Conservation (phyloP, 2,888 invertebrate species). For the Drosophila ustulata region DNA sequence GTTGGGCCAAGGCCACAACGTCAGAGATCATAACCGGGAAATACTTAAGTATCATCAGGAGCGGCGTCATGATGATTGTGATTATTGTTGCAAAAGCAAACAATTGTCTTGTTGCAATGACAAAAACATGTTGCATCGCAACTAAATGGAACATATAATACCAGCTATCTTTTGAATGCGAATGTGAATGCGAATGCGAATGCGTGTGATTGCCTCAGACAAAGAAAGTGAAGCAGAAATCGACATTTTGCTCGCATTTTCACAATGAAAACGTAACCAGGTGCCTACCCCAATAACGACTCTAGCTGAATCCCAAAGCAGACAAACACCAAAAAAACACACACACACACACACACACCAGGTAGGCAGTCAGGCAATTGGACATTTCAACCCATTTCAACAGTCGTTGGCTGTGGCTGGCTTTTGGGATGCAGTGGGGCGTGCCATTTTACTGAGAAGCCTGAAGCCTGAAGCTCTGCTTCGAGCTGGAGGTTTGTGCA, state of each 20-base stretch:
- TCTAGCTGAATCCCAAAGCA: conserved; percentile 44
- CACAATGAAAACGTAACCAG: conserved; percentile 64
- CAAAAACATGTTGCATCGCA: conserved; percentile 10
- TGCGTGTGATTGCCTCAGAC: conserved; percentile 17
- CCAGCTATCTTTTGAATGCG: conserved; percentile 12
- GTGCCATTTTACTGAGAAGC: conserved; percentile 34
- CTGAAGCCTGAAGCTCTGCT: neutral
- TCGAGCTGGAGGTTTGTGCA: conserved; percentile 53
- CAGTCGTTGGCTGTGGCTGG: conserved; percentile 34
- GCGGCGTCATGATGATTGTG: conserved; percentile 11
- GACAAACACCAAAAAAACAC: conserved; percentile 16
- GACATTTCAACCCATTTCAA: conserved; percentile 58
- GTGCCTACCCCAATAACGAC: conserved; percentile 38
- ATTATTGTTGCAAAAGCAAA: conserved; percentile 20
- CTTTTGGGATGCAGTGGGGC: conserved; percentile 56
- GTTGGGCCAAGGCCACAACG: conserved; percentile 60
- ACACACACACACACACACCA: neutral
- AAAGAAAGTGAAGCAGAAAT: conserved; percentile 29
- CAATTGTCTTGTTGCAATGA: conserved; percentile 2
- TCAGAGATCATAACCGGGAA: conserved; percentile 54
- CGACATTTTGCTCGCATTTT: conserved; percentile 56
- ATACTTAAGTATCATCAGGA: conserved; percentile 17
- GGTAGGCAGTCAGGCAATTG: conserved; percentile 24
- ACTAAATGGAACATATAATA: conserved; percentile 11
- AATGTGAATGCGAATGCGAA: conserved; percentile 13